These are phyloP conservation scores for Acanthosepion esculentum DNA, from an alignment of 2,888 invertebrate species.

Conservation along the genomic window DNA sequence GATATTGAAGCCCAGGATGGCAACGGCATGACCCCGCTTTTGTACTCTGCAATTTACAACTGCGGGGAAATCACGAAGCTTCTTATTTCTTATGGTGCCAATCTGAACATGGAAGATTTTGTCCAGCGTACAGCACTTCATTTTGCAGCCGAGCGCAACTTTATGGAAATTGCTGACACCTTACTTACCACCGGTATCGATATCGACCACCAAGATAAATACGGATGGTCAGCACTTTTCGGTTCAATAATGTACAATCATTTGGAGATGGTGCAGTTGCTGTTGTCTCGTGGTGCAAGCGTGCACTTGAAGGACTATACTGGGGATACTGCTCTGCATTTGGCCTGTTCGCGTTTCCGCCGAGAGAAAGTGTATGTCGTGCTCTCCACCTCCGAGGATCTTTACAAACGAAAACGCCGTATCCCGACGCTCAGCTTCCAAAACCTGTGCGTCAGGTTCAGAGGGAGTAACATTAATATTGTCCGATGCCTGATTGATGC, in stretches of 20 bases:
- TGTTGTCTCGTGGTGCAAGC: constrained; percentile 49
- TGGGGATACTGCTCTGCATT: constrained; percentile 51
- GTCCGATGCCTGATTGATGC: constrained; percentile 49
- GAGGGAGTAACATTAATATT: constrained; percentile 45
- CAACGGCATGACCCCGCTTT: constrained; percentile 51
- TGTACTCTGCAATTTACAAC: constrained; percentile 48
- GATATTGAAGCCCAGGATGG: constrained; percentile 48
- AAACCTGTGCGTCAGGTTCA: constrained; percentile 47
- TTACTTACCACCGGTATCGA: constrained; percentile 55
- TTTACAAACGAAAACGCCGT: constrained; percentile 50
- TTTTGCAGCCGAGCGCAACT: constrained; percentile 59
- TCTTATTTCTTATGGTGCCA: constrained; percentile 56
- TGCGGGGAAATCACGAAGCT: constrained; percentile 51
- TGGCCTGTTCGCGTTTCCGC: constrained; percentile 52
- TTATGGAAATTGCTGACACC: constrained; percentile 51
- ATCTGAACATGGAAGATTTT: constrained; percentile 57
- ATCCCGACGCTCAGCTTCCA: constrained; percentile 50
- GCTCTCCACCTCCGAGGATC: constrained; percentile 50
- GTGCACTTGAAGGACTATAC: constrained; percentile 49
- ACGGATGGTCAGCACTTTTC: constrained; percentile 60
- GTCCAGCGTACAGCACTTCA: constrained; percentile 60
- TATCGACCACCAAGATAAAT: constrained; percentile 58
- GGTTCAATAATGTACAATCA: constrained; percentile 48
- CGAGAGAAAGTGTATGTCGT: constrained; percentile 50
- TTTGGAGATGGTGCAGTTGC: constrained; percentile 47